Percentiles rank a stretch among this genome's conserved stretches.
These are phyloP conservation scores for Clarias macrocephalus DNA, from an alignment of 2,113 vertebrate genomes.

Conservation along the genomic window DNA sequence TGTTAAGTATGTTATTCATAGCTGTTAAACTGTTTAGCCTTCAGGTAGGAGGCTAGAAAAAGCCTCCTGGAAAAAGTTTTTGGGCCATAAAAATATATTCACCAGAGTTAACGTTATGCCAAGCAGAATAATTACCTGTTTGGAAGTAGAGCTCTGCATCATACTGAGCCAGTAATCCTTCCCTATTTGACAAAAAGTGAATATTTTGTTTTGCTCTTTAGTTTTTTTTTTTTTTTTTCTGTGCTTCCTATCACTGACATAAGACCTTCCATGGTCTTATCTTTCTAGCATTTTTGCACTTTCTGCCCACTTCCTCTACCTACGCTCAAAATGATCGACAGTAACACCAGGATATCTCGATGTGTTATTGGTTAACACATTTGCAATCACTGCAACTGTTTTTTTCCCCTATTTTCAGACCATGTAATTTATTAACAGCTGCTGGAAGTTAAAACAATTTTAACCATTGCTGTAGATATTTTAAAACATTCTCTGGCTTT, in stretches of 20 bases:
- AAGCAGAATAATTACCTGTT: slow-evolving; percentile 21
- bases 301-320: slow-evolving; percentile 16
- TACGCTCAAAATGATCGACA: slow-evolving; percentile 11
- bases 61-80: too few relatives aligned
- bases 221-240: background rate
- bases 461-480: background rate
- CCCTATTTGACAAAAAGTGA: slow-evolving; percentile 10
- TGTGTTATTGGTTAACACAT: slow-evolving; percentile 19
- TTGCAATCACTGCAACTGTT: background rate
- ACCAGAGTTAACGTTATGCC: slow-evolving; percentile 5
- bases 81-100: background rate
- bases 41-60: too few relatives aligned
- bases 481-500: background rate
- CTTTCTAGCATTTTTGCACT: slow-evolving; percentile 8
- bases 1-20: background rate
- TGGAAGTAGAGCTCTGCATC: background rate
- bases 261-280: background rate
- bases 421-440: background rate
- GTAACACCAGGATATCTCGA: background rate
- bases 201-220: slow-evolving; percentile 8
- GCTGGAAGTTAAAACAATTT: background rate
- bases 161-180: background rate
- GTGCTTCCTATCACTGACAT: background rate
- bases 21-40: background rate
- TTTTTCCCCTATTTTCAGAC: background rate